Evolutionary conservation across 1,140 invertebrate species (phyloP), one percentile per base, ranked within the genome.

Genomic region (Zaprionus davidi): DNA sequence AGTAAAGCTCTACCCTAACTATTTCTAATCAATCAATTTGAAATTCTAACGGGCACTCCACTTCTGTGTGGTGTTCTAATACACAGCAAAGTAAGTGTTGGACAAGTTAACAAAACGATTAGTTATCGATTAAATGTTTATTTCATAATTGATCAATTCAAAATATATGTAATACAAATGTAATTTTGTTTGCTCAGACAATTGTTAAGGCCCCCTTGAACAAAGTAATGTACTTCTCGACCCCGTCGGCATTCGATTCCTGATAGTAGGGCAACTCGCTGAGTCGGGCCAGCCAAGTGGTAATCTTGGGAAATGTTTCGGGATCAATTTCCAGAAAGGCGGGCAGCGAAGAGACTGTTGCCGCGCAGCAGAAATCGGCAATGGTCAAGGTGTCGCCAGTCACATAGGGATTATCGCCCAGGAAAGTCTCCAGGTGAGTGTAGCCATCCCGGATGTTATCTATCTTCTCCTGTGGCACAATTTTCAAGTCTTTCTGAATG

Each of bases 371-470:
- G 24, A 95, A 93, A 77, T 95, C 96, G 11, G 95, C 96, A 26
- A 96, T 92, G 0, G 95, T 96, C 6, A 95, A 44, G 9, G 92
- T 69, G 11, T 94, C 93, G 0, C 95, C 95, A 13, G 93, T 94
- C 17, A 94, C 62, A 91, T 94, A 95, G 3, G 85, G 70, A 17
- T 81, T 90, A 0, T 92, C 93, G 3, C 93, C 91, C 17, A 95
- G 78, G 76, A 94, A 94, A 24, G 76, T 93, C 56, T 96, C 94
- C 9, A 95, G 71, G 26, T 94, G 92, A 5, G 92, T 92, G 38
- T 95, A 95, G 0, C 92, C 92, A 73, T 93, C 92, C 15, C 92
- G 80, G 0, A 95, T 79, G 5, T 92, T 82, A 5, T 91, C 81
- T 7, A 85, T 79, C 58, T 88, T 81, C 20, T 84, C 78, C 58